Evolutionary conservation across 1,140 invertebrate genomes (phyloP).

Genomic region (Plectrocnemia conspersa): DNA sequence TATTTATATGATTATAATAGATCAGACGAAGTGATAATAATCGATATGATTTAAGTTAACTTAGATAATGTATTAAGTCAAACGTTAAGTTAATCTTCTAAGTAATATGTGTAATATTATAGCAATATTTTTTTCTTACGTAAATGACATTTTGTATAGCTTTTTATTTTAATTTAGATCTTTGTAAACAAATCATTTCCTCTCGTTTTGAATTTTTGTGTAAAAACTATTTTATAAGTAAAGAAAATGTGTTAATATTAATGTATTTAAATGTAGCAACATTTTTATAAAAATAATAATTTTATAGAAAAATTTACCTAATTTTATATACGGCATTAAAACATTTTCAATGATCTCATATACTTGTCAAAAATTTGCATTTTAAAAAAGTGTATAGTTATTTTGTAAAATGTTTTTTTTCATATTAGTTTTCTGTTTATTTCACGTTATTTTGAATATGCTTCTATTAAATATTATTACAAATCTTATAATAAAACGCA

Average conservation of each 20-base stretch:
- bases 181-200: constrained; percentile 1
- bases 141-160: constrained; percentile 9
- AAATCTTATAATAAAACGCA: constrained; percentile 4
- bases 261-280: constrained; percentile 20
- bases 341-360: constrained; percentile 34
- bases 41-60: constrained; percentile 10
- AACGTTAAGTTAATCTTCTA: constrained; percentile 6
- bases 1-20: constrained; percentile 8
- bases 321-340: constrained; percentile 29
- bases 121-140: constrained; percentile 1
- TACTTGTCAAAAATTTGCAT: constrained; percentile 36
- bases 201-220: constrained; percentile 1
- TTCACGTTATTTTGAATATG: neutral
- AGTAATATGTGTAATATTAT: constrained; percentile 10
- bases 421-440: neutral
- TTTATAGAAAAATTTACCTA: constrained; percentile 20
- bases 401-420: no score
- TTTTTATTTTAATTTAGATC: neutral
- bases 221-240: constrained; percentile 1
- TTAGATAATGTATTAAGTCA: constrained; percentile 12
- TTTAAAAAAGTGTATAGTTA: no score
- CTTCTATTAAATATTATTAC: neutral
- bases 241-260: constrained; percentile 18
- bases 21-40: constrained; percentile 17
- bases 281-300: constrained; percentile 19